Evolutionary conservation across 2,888 invertebrate species (phyloP).

Genomic region (Cheilosia soror): DNA sequence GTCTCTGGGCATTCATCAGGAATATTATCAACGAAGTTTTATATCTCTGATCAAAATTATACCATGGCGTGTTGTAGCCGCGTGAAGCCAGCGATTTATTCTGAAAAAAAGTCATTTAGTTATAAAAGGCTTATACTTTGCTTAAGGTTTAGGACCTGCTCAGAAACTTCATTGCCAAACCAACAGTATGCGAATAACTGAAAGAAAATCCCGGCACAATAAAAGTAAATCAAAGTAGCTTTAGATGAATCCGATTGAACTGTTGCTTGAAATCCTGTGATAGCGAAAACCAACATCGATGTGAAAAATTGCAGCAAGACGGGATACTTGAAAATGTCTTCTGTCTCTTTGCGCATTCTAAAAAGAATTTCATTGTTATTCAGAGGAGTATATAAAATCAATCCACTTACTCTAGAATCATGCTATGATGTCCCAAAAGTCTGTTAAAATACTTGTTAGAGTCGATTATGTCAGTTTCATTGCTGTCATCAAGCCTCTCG

Average conservation of each 20-base stretch:
- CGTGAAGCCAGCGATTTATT: constrained; percentile 77
- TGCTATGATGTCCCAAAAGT: constrained; percentile 77
- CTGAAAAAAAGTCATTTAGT: constrained; percentile 60
- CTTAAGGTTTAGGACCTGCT: constrained; percentile 76
- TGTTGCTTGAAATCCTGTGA: constrained; percentile 79
- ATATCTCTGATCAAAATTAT: constrained; percentile 76
- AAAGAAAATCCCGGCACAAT: constrained; percentile 78
- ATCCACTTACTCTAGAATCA: constrained; percentile 76
- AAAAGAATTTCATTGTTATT: constrained; percentile 20
- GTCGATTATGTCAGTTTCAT: constrained; percentile 33
- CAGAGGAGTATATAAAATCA: background rate
- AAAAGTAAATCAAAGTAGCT: constrained; percentile 77
- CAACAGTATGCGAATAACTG: constrained; percentile 79
- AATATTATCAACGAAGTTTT: constrained; percentile 77
- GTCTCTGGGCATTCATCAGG: constrained; percentile 76
- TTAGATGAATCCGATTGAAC: constrained; percentile 76
- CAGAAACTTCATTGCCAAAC: constrained; percentile 79
- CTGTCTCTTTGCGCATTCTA: constrained; percentile 78
- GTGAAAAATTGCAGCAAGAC: constrained; percentile 78
- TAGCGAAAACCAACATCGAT: constrained; percentile 78
- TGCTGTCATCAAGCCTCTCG: constrained; percentile 72
- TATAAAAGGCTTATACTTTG: background rate
- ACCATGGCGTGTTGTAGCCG: constrained; percentile 78
- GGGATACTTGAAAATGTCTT: constrained; percentile 77
- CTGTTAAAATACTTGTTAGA: constrained; percentile 73